phyloP scores from a whole-genome alignment of 2,888 invertebrate species.

The Acronicta leporina region DNA sequence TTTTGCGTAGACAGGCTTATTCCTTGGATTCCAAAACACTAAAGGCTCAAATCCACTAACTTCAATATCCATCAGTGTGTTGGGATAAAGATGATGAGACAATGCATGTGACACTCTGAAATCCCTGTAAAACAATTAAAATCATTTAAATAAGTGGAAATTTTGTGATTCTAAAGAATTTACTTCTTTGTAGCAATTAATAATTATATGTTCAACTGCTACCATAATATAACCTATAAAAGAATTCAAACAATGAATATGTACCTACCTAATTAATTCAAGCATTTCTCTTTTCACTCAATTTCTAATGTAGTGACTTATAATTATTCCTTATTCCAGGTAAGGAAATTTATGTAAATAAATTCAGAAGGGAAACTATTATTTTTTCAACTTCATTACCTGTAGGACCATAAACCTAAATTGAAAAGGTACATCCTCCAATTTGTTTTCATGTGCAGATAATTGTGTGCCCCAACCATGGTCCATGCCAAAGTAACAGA shows the following conservation, averaged over 20 bases:
- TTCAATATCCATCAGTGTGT: constrained; percentile 93
- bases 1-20: constrained; percentile 79
- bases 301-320: too few relatives aligned
- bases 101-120: constrained; percentile 94
- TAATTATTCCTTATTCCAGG: too few relatives aligned
- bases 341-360: too few relatives aligned
- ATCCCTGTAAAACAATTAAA: constrained; percentile 79
- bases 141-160: too few relatives aligned
- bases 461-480: constrained; percentile 92
- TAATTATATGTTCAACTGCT: too few relatives aligned
- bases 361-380: too few relatives aligned
- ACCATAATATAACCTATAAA: too few relatives aligned
- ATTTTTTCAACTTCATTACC: constrained; percentile 68
- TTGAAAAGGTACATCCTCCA: constrained; percentile 95
- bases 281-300: too few relatives aligned
- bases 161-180: too few relatives aligned
- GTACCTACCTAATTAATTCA: too few relatives aligned
- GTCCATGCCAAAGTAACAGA: constrained; percentile 89
- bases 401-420: constrained; percentile 91
- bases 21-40: constrained; percentile 91
- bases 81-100: constrained; percentile 94
- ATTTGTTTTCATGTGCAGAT: constrained; percentile 93
- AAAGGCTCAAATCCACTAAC: constrained; percentile 91
- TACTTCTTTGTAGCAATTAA: too few relatives aligned
- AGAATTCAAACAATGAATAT: too few relatives aligned